Percentiles rank a stretch among this genome's conserved stretches.
phyloP scores from a whole-genome alignment of 2,113 vertebrate genomes.

The Sinocyclocheilus maitianheensis region DNA sequence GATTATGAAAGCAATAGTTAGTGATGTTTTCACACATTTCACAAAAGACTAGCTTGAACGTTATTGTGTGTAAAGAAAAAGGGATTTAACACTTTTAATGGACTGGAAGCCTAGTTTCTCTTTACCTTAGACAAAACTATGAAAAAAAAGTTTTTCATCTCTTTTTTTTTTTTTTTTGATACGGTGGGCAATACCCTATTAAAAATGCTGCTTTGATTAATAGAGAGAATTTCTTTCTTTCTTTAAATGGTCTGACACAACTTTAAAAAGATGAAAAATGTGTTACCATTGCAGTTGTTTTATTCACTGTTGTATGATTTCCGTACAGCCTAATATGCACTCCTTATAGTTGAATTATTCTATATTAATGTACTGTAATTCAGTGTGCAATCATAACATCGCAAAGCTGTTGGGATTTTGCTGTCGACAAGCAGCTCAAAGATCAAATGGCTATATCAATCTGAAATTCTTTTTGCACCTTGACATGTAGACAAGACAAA shows the following conservation, averaged over 20 bases:
- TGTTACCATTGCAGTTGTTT: slow-evolving; percentile 50
- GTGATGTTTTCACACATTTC: slow-evolving; percentile 24
- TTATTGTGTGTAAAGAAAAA: slow-evolving; percentile 29
- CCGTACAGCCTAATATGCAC: slow-evolving; percentile 66
- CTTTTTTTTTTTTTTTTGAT: slow-evolving; percentile 51
- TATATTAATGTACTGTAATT: slow-evolving; percentile 74
- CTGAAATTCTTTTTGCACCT: slow-evolving; percentile 90
- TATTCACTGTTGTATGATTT: slow-evolving; percentile 58
- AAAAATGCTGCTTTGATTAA: slow-evolving; percentile 67
- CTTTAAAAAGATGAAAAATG: slow-evolving; percentile 33
- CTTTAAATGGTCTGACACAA: slow-evolving; percentile 58
- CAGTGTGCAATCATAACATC: slow-evolving; percentile 79
- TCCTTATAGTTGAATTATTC: slow-evolving; percentile 56
- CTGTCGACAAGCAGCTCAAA: slow-evolving; percentile 69
- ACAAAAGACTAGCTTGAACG: slow-evolving; percentile 4
- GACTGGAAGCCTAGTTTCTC: slow-evolving; percentile 29
- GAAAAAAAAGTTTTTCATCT: too few relatives aligned
- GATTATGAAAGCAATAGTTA: slow-evolving; percentile 34
- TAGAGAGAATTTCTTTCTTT: slow-evolving; percentile 50
- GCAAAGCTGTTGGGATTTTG: slow-evolving; percentile 69
- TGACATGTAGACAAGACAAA: slow-evolving; percentile 81
- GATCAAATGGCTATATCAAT: slow-evolving; percentile 80
- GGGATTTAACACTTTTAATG: slow-evolving; percentile 33
- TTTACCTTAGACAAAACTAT: neutral
- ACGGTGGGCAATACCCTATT: slow-evolving; percentile 76